Conservation (phyloP, 1,140 invertebrate genomes). For the Doryteuthis pealeii region DNA sequence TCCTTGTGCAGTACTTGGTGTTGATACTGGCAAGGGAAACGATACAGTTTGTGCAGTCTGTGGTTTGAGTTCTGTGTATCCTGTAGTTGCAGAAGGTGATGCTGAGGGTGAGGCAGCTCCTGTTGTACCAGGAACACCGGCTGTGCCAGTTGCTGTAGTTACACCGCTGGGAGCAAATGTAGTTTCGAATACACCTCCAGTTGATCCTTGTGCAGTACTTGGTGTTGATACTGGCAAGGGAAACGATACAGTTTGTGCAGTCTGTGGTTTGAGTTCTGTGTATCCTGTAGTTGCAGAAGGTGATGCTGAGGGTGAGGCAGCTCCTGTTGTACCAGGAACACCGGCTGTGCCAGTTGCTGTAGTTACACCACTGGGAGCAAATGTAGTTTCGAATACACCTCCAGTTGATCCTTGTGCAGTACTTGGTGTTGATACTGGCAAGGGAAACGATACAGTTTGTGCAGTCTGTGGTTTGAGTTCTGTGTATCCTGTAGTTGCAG, state of each 20-base stretch:
- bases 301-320: not conserved
- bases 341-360: not conserved
- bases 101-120: too few relatives aligned
- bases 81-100: not conserved
- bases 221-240: not conserved
- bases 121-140: too few relatives aligned
- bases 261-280: too few relatives aligned
- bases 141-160: too few relatives aligned
- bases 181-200: too few relatives aligned
- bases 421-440: not conserved
- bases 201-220: too few relatives aligned
- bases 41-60: not conserved
- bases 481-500: not conserved
- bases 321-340: too few relatives aligned
- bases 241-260: not conserved
- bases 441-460: too few relatives aligned
- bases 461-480: too few relatives aligned
- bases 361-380: not conserved
- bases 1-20: not conserved
- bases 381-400: not conserved
- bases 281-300: too few relatives aligned
- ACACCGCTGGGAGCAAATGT: too few relatives aligned
- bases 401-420: not conserved
- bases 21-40: not conserved
- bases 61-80: not conserved